Base-by-base conservation (phyloP, 2,888 invertebrate genomes). In the Drosophila cognata region DNA sequence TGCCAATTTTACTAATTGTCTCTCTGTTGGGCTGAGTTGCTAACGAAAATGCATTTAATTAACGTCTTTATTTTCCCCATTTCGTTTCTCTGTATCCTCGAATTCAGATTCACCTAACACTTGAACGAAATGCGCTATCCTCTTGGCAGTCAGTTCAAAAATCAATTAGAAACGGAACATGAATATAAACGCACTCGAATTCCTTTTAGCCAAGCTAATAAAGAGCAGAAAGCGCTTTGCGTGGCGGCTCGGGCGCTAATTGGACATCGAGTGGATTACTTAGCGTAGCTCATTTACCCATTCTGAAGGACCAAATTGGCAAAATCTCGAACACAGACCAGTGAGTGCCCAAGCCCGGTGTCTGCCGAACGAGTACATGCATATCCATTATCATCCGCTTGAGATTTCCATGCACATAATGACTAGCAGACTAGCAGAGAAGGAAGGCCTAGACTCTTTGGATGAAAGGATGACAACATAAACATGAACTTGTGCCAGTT, bases 191-290 rank as follows among this genome's bases (percentile, higher is more conserved):
- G 11, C 51, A 61, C 41, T 73, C 13, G 50, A 53, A 25, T 6
- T 41, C 25, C 41, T 28, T 59, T 60, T 57, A 18, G 28, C 50
- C 57, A 48, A 28, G 48, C 51, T 43, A 66, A 66, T 66, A 65
- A 71, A 60, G 58, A 38, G 38, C 58, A 31, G 7, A 64, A 31
- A 53, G 58, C 71, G 31, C 56, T 65, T 58, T 36, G 28, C 2
- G 28, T n/a, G 6, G 18, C 11, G 55, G n/a, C 38, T 59, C 46
- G n/a, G 53, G 41, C 79, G 68, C 68, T 78, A 76, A 78, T 78
- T 78, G 72, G 72, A 78, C 79, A 76, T 79, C 72, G 62, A 78
- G 79, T 65, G 72, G 78, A 68, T 72, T 72, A 76, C 56, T 73
- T 62, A 25, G 55, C 21, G 55, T 33, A 21, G 46, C 57, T 57